These are phyloP conservation scores for Limenitis camilla DNA, from an alignment of 2,888 invertebrate genomes.

Conservation along the genomic window DNA sequence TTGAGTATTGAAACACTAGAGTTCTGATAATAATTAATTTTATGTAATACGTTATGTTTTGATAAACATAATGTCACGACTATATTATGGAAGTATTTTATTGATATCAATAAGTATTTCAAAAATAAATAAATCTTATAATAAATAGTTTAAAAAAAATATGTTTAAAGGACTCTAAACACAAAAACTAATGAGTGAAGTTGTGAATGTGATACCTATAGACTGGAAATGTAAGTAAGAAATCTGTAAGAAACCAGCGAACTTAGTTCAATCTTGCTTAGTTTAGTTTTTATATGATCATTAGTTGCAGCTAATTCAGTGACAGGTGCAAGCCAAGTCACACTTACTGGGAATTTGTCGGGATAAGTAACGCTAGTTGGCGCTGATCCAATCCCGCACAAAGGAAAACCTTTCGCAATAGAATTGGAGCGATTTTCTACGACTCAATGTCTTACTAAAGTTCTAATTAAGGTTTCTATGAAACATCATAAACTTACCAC, in stretches of 20 bases:
- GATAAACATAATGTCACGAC: too few species aligned
- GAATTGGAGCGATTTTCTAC: constrained; percentile 2
- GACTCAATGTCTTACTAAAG: neutral
- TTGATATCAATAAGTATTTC: too few species aligned
- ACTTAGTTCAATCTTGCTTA: neutral
- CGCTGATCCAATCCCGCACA: constrained; percentile 25
- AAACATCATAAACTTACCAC: neutral
- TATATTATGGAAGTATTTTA: too few species aligned
- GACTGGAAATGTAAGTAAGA: neutral
- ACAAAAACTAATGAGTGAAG: too few species aligned
- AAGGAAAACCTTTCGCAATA: constrained; percentile 20
- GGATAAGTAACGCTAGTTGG: constrained; percentile 36
- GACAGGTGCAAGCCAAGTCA: constrained; percentile 20
- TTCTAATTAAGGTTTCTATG: neutral
- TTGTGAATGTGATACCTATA: too few species aligned
- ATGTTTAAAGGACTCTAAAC: too few species aligned
- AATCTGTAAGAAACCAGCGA: neutral
- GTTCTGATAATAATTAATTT: too few species aligned
- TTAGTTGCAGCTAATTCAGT: constrained; percentile 6
- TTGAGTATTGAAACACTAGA: too few species aligned
- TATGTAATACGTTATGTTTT: too few species aligned
- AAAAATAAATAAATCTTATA: too few species aligned
- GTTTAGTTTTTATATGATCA: neutral
- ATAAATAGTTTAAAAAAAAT: too few species aligned
- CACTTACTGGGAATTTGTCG: constrained; percentile 34